Evolutionary conservation across 2,888 invertebrate species (phyloP).

Genomic region (Trissonchulus sp.): DNA sequence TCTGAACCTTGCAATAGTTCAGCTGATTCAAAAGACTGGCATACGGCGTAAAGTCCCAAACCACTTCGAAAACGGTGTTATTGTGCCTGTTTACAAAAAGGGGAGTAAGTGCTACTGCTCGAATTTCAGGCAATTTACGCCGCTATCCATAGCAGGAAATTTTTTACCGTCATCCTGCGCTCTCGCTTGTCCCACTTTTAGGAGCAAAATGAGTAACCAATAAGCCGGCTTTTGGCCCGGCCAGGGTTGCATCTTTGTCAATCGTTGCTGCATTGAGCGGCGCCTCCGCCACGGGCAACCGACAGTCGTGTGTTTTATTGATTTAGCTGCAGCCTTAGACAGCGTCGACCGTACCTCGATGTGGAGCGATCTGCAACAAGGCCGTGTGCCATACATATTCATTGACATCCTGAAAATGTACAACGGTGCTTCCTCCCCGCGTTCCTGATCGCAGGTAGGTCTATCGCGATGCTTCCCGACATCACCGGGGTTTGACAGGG

Average conservation of each 20-base stretch:
- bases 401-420: not conserved
- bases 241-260: not conserved
- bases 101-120: not conserved
- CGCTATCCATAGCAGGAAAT: not conserved
- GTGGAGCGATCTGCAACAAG: not conserved
- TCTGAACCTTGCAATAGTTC: not conserved
- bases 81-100: slow-evolving; percentile 4
- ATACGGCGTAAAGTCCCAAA: not conserved
- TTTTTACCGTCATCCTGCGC: not conserved
- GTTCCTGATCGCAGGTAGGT: not conserved
- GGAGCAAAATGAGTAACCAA: not conserved
- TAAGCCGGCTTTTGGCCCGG: slow-evolving; percentile 4
- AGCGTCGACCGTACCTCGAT: too few species aligned
- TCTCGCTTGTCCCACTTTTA: not conserved
- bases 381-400: not conserved
- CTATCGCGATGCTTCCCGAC: not conserved
- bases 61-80: not conserved
- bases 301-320: slow-evolving; percentile 8
- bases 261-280: not conserved
- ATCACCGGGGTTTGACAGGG: not conserved
- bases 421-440: slow-evolving; percentile 8
- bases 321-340: not conserved
- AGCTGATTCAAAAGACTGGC: not conserved
- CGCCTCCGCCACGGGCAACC: not conserved
- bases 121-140: not conserved